A percentile compares a stretch with the other conserved stretches of the same genome.
Conservation (phyloP, 2,113 vertebrate species). For the Grammomys dolichurus region DNA sequence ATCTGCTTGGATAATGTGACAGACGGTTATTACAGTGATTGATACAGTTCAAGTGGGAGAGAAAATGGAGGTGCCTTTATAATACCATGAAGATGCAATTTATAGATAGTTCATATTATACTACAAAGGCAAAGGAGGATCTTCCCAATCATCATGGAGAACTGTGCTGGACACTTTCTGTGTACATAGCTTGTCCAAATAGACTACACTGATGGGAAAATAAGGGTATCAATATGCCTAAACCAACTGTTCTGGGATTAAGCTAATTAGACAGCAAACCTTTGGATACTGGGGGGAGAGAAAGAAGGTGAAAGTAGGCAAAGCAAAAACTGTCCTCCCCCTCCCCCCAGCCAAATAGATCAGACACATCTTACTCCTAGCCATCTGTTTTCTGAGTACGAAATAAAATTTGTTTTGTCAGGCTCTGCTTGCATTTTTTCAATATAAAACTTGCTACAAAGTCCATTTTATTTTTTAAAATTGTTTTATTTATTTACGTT, state of each 20-base stretch:
- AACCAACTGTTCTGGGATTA: neutral
- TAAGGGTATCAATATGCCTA: neutral
- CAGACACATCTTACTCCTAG: neutral
- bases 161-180: neutral
- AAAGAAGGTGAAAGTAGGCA: neutral
- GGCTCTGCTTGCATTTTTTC: neutral
- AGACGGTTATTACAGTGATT: neutral
- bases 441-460: too few species aligned
- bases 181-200: neutral
- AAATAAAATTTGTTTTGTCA: neutral
- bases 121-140: neutral
- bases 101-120: neutral
- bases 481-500: too few species aligned
- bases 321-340: neutral
- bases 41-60: neutral
- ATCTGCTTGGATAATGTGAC: neutral
- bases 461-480: neutral
- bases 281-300: rapidly evolving
- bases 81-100: neutral
- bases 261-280: neutral
- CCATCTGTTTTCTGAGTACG: neutral
- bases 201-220: neutral
- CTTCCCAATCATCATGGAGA: neutral
- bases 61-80: neutral
- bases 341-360: neutral